Evolutionary conservation across 1,140 invertebrate genomes (phyloP), one percentile per base, ranked within the genome.

Genomic region (Marisa cornuarietis): DNA sequence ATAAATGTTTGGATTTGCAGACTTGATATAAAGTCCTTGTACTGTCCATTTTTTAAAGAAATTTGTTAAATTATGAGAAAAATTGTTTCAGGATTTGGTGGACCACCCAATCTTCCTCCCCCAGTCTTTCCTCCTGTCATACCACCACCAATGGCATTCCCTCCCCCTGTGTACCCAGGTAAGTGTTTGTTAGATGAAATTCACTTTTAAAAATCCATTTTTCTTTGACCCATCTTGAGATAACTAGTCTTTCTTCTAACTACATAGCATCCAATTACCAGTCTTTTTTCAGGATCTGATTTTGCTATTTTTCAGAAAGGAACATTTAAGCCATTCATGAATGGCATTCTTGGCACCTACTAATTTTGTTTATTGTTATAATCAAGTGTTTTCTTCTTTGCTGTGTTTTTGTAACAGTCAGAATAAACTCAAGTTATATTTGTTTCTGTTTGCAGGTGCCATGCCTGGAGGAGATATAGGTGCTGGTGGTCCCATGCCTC

Each of bases 111-210:
- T 51, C 63, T 71, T 7, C 85, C 84, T 58, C 86, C 86, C 49
- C 87, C 85, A 31, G 80, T 80, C 20, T 82, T 82, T 66, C 83
- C 82, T 76, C 84, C 85, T 42, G 77, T 42, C 61, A 81, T 81
- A 61, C 82, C 80, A 22, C 84, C 87, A 24, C 84, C 83, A 1
- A 81, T 83, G 79, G 83, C 77, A 10, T 83, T 79, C n/a, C 80
- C 85, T 42, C 83, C 83, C 42, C 80, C 81, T 0, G 83, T 82
- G 78, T 80, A 73, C 72, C 82, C 81, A 51, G 82, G 76, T 66
- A 78, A 85, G 84, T 83, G 78, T 62, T 81, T 83, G 78, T 62
- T 81, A 80, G 20, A 74, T 63, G 69, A 42, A 14, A 20, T 65
- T n/a, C n/a, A 51, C 18, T 58, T 65, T 58, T 49, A 42, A 42